phyloP scores from a whole-genome alignment of 2,113 vertebrate species.

The Vulpes ferrilata region DNA sequence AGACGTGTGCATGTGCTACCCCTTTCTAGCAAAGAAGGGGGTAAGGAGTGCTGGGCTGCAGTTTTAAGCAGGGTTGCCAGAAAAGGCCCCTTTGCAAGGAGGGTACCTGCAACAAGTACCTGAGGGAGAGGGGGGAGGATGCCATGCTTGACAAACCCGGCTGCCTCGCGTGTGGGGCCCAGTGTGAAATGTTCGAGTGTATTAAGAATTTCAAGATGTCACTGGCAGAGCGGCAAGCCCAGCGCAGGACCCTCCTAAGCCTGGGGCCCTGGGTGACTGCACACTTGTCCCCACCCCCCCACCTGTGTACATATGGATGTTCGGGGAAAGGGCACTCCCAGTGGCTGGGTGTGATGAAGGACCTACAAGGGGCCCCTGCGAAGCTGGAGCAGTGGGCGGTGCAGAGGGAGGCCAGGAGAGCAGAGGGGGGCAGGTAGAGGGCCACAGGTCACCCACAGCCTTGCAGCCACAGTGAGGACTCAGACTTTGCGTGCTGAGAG shows the following conservation, averaged over 20 bases:
- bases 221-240: not conserved
- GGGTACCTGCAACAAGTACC: not conserved
- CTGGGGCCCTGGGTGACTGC: not conserved
- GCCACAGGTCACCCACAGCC: rapidly evolving
- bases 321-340: not conserved
- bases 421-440: not conserved
- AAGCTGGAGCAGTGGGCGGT: not conserved
- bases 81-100: not conserved
- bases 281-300: not conserved
- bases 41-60: not conserved
- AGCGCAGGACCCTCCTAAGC: not conserved
- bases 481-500: not conserved
- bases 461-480: not conserved
- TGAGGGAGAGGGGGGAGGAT: not conserved
- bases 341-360: not conserved
- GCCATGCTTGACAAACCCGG: not conserved
- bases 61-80: not conserved
- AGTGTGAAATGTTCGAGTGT: not conserved
- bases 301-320: not conserved
- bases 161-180: not conserved
- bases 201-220: not conserved
- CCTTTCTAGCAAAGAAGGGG: not conserved
- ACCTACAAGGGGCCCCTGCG: not conserved
- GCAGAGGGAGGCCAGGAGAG: not conserved
- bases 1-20: not conserved